These are phyloP conservation scores for Fulmarus glacialis DNA, from an alignment of 2,113 vertebrate species.

Conservation along the genomic window DNA sequence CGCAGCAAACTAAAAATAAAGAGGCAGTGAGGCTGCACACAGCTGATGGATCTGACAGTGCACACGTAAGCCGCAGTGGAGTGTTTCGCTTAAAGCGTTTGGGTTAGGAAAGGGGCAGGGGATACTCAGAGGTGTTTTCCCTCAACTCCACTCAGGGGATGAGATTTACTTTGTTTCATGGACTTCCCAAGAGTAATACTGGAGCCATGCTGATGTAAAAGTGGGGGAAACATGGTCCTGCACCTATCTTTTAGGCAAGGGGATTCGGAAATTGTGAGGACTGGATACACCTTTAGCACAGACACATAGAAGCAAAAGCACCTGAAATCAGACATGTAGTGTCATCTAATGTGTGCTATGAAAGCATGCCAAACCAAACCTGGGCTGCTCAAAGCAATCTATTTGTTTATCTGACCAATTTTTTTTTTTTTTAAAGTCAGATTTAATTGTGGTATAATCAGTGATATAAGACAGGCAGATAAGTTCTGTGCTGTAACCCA, in stretches of 20 bases:
- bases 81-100: neutral
- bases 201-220: neutral
- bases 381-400: neutral
- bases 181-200: neutral
- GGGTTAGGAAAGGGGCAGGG: neutral
- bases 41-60: neutral
- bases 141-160: neutral
- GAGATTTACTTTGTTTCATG: neutral
- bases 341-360: neutral
- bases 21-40: neutral
- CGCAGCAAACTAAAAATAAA: conserved; percentile 54
- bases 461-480: neutral
- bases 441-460: neutral
- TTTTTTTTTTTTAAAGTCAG: neutral
- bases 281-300: neutral
- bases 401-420: neutral
- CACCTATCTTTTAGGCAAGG: neutral
- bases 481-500: neutral
- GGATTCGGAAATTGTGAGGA: neutral
- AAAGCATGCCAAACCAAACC: neutral
- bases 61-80: neutral
- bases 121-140: neutral
- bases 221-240: neutral
- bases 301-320: neutral
- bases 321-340: neutral